Evolutionary conservation across 2,113 vertebrate genomes (phyloP).

Genomic region (Dolichallabes microphthalmus): DNA sequence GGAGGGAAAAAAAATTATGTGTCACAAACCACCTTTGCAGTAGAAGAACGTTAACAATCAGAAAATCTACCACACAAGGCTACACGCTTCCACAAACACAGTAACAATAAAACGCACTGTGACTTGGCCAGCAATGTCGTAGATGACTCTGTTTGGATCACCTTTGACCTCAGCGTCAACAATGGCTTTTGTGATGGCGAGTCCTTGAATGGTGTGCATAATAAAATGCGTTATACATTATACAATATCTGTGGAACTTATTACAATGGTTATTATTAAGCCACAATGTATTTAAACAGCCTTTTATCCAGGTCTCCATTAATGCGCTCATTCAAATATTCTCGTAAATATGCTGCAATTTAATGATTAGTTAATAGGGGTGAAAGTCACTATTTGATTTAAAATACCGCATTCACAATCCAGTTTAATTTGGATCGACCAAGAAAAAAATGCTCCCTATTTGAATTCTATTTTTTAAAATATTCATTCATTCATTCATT

Average conservation of each 20-base stretch:
- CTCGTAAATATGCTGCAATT: background rate
- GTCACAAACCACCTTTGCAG: constrained; percentile 19
- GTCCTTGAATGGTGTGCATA: background rate
- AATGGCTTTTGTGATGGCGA: background rate
- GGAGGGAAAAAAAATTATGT: background rate
- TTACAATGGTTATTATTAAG: background rate
- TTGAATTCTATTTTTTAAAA: too few species aligned
- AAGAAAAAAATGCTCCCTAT: background rate
- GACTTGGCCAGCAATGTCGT: background rate
- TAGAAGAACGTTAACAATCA: constrained; percentile 22
- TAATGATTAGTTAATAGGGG: background rate
- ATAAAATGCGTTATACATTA: background rate
- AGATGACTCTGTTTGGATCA: background rate
- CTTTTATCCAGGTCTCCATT: background rate
- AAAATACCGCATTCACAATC: background rate
- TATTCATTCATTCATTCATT: too few species aligned
- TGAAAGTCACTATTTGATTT: background rate
- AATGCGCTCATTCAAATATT: background rate
- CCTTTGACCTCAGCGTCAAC: background rate
- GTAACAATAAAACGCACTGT: background rate
- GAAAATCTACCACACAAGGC: background rate
- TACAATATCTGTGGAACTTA: background rate
- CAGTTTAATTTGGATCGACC: background rate
- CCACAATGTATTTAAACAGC: background rate
- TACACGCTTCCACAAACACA: background rate